These are phyloP conservation scores for Choristoneura rosaceana DNA, from an alignment of 2,888 invertebrate species.

Conservation along the genomic window DNA sequence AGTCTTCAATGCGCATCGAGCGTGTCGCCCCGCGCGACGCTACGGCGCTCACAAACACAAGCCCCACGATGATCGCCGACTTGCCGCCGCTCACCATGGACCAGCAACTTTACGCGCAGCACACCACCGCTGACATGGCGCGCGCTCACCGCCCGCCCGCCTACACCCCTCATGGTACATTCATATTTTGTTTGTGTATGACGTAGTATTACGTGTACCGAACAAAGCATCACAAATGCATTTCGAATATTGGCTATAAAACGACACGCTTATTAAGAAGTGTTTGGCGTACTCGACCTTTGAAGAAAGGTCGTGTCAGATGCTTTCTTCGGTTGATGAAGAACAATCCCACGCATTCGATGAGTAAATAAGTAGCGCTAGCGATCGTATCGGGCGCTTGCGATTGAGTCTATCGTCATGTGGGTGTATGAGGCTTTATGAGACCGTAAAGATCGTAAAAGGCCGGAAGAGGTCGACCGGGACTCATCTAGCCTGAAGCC, in stretches of 20 bases:
- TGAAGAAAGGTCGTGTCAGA: slow-evolving; percentile 23
- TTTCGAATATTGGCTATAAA: slow-evolving; percentile 30
- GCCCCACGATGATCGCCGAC: slow-evolving; percentile 71
- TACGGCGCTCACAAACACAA: slow-evolving; percentile 53
- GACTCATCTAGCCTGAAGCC: slow-evolving; percentile 48
- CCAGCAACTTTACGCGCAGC: slow-evolving; percentile 56
- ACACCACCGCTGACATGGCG: slow-evolving; percentile 48
- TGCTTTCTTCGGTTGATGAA: slow-evolving; percentile 28
- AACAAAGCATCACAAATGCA: slow-evolving; percentile 45
- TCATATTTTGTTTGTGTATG: slow-evolving; percentile 63
- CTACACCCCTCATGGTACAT: slow-evolving; percentile 65
- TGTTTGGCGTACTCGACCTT: slow-evolving; percentile 18
- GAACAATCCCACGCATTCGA: slow-evolving; percentile 9
- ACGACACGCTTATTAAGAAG: slow-evolving; percentile 5
- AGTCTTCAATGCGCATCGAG: slow-evolving; percentile 72
- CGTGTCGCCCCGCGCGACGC: slow-evolving; percentile 62
- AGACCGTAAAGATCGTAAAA: slow-evolving; percentile 60
- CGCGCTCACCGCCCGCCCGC: slow-evolving; percentile 50
- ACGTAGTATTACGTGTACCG: slow-evolving; percentile 54
- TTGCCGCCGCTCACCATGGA: slow-evolving; percentile 64
- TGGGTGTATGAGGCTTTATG: slow-evolving; percentile 46
- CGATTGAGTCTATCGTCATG: slow-evolving; percentile 7
- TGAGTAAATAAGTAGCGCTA: neutral
- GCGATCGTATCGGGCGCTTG: neutral
- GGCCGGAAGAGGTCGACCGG: slow-evolving; percentile 62